A percentile compares a stretch with the other conserved stretches of the same genome.
These are phyloP conservation scores for Pycnonotus jocosus DNA, from an alignment of 2,113 vertebrate species.

Conservation along the genomic window DNA sequence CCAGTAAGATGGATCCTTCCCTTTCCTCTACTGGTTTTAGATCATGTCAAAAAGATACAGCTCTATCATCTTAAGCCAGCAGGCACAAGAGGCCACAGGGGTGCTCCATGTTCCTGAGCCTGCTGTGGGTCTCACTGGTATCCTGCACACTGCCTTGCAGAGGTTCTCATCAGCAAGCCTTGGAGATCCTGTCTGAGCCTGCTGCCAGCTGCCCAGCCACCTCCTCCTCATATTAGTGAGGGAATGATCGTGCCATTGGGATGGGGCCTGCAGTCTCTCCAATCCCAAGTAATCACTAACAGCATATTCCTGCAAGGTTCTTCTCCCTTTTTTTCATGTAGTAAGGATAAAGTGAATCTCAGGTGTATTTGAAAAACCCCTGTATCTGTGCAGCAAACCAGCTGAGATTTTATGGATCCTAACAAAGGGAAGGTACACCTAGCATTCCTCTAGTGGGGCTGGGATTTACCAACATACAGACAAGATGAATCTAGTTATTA, in stretches of 20 bases:
- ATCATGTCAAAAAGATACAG: neutral
- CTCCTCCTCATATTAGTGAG: neutral
- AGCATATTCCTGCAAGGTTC: neutral
- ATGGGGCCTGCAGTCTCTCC: neutral
- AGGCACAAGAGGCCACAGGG: neutral
- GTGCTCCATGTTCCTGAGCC: neutral
- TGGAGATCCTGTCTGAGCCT: neutral
- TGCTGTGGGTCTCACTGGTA: neutral
- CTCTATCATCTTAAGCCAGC: neutral
- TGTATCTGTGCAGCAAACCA: neutral
- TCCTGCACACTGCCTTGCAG: neutral
- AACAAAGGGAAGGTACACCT: neutral
- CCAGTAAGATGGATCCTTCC: neutral
- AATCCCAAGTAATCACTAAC: neutral
- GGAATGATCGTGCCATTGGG: neutral
- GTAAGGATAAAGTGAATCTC: neutral
- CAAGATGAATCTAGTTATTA: slow-evolving; percentile 11
- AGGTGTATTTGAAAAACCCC: neutral
- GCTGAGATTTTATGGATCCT: neutral
- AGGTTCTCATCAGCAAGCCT: neutral
- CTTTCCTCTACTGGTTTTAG: neutral
- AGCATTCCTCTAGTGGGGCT: neutral
- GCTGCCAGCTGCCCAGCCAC: neutral
- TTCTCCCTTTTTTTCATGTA: neutral
- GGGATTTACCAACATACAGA: neutral